Percentiles rank a stretch among this genome's conserved stretches.
Evolutionary conservation across 2,113 vertebrate genomes (phyloP).

Genomic region (Speoplatyrhinus poulsoni): DNA sequence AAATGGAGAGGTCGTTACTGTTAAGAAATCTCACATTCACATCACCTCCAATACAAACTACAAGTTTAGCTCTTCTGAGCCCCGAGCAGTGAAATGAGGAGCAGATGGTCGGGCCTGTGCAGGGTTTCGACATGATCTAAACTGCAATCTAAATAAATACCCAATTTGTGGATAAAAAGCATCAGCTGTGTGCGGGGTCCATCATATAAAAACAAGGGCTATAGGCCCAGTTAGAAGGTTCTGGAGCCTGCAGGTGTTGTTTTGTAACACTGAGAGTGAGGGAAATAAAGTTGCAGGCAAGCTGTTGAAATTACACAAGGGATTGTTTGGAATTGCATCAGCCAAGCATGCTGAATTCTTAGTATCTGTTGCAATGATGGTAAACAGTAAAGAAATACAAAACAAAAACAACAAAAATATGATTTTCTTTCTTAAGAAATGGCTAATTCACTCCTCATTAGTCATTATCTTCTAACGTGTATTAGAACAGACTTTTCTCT

Average conservation of each 20-base stretch:
- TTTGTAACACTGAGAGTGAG: not conserved
- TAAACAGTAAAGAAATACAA: slow-evolving; percentile 40
- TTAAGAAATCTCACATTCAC: slow-evolving; percentile 48
- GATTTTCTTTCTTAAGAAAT: no score
- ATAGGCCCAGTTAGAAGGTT: slow-evolving; percentile 14
- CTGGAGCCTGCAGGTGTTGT: slow-evolving; percentile 31
- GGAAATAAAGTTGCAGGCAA: slow-evolving; percentile 11
- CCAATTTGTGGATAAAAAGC: slow-evolving; percentile 53
- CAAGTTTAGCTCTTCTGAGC: slow-evolving; percentile 51
- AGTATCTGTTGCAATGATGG: not conserved
- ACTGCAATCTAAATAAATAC: slow-evolving; percentile 74
- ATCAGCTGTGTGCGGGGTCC: slow-evolving; percentile 66
- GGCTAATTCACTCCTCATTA: no score
- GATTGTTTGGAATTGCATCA: not conserved
- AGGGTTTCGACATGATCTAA: slow-evolving; percentile 59
- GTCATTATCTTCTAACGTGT: no score
- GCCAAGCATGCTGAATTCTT: slow-evolving; percentile 16
- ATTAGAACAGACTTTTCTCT: no score
- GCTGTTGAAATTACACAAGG: not conserved
- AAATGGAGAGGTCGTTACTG: slow-evolving; percentile 46
- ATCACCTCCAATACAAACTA: slow-evolving; percentile 50
- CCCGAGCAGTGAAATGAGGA: slow-evolving; percentile 63
- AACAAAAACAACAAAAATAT: slow-evolving; percentile 44
- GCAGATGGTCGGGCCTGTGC: slow-evolving; percentile 73
- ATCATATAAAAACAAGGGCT: slow-evolving; percentile 34